Evolutionary conservation across 2,113 vertebrate genomes (phyloP).

Genomic region (Sphyrna mokarran): DNA sequence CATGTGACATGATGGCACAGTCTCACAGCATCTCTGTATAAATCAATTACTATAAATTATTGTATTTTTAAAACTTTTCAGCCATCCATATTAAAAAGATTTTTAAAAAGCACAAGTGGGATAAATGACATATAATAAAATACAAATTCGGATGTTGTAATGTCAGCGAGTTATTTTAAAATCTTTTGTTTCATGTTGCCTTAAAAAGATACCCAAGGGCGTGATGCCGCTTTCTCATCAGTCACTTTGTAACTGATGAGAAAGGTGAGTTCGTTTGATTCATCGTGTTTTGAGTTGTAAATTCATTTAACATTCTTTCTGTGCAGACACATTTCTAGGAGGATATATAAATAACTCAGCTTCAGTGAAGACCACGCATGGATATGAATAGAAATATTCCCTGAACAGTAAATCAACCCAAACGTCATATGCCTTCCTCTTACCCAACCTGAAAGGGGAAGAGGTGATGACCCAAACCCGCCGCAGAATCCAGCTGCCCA

Average conservation of each 20-base stretch:
- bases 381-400: background rate
- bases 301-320: background rate
- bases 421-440: background rate
- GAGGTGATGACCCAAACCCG: background rate
- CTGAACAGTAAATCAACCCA: background rate
- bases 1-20: too few species aligned
- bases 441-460: background rate
- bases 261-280: background rate
- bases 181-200: background rate
- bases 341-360: background rate
- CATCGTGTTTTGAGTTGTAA: background rate
- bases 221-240: too few species aligned
- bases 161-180: background rate
- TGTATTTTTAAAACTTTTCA: background rate
- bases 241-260: background rate
- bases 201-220: background rate
- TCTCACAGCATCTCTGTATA: background rate
- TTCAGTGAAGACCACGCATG: background rate
- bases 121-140: background rate
- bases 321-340: background rate
- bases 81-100: background rate
- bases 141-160: background rate
- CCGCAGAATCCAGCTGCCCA: background rate
- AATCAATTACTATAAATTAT: background rate
- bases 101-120: background rate